Base-by-base conservation (phyloP, 2,888 invertebrate genomes). In the Drosophila ezoana region DNA sequence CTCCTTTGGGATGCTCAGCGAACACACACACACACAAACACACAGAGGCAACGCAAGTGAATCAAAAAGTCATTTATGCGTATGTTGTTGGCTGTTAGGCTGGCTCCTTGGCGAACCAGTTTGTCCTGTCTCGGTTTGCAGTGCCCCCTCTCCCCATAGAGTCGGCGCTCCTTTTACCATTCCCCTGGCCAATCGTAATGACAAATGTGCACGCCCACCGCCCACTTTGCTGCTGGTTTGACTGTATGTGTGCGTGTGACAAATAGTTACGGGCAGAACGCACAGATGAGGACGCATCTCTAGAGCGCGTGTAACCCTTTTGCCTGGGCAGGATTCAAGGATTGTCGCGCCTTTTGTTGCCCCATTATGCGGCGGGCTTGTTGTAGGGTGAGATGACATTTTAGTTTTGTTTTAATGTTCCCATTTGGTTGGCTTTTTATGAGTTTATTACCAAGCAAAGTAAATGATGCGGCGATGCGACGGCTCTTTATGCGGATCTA, bases 131-230 rank as follows among this genome's bases (percentile, higher is more conserved):
- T 37, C 18, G 35, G 20, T 52, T 43, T 45, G 40, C 16, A 18
- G 28, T 35, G 8, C 54, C 14, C 18, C 32, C 43, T 10, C 14
- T 10, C 11, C 33, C 37, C 33, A 28, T 28, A 8, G 28, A 28
- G 28, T 28, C 28, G 28, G 8, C 11, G 13, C 23, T 0, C 49
- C 16, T 8, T 45, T 13, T 8, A 4, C 28, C 51, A n/a, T 47
- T 11, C n/a, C 37, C 56, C 41, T 44, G 51, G 72, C 66, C 68
- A 76, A 79, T 71, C 43, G 71, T 76, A 79, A 87, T 86, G 85
- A 87, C 77, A 86, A 86, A 87, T 87, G 85, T 69, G 51, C 62
- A 82, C 85, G 88, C 85, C 85, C 85, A 86, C 83, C 72, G 80
- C 79, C 79, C 80, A 76, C 79, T 79, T 77, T 73, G 51, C 18